phyloP scores from a whole-genome alignment of 2,113 vertebrate genomes.

The Corynorhinus townsendii region DNA sequence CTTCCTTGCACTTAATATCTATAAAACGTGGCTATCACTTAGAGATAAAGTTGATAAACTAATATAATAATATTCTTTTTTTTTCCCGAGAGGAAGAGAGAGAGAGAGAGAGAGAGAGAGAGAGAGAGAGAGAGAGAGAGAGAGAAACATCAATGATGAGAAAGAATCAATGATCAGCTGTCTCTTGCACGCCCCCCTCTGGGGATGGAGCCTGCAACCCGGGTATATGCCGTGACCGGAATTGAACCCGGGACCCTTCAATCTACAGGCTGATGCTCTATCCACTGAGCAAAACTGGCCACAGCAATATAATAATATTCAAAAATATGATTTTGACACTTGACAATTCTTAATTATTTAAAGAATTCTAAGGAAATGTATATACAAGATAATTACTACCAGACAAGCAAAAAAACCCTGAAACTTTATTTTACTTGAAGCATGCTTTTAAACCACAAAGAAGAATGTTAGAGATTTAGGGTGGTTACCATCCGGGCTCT shows the following conservation, averaged over 20 bases:
- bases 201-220: too few relatives aligned
- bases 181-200: too few relatives aligned
- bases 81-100: too few relatives aligned
- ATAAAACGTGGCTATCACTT: neutral
- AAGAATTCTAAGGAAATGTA: neutral
- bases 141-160: too few relatives aligned
- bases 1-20: neutral
- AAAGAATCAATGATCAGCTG: too few relatives aligned
- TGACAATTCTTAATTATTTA: neutral
- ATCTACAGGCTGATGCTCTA: too few relatives aligned
- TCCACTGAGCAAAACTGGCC: too few relatives aligned
- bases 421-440: neutral
- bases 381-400: neutral
- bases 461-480: neutral
- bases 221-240: too few relatives aligned
- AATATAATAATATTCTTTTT: neutral
- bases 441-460: neutral
- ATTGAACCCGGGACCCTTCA: too few relatives aligned
- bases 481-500: too few relatives aligned
- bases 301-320: neutral
- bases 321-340: neutral
- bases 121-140: too few relatives aligned
- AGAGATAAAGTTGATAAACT: neutral
- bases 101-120: too few relatives aligned
- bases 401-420: neutral